Percentiles rank a stretch among this genome's conserved stretches.
Evolutionary conservation across 2,797 vertebrate species (phyloP).

Genomic region (Fistularia commersonii): DNA sequence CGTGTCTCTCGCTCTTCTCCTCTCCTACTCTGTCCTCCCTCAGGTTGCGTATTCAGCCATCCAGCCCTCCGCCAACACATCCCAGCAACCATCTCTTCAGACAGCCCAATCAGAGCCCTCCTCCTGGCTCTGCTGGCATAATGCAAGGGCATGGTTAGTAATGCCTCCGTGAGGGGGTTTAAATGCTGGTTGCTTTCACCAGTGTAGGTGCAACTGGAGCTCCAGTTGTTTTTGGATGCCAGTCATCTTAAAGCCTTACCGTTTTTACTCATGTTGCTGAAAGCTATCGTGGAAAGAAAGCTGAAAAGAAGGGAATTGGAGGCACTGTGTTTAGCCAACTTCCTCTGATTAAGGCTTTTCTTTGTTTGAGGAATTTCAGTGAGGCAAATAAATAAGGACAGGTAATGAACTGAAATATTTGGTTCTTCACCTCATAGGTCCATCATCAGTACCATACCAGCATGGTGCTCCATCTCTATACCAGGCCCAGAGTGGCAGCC

Average conservation of each 20-base stretch:
- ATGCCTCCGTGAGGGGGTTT: background rate
- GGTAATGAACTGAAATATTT: background rate
- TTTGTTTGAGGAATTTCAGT: too few relatives aligned
- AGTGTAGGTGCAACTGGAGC: slow-evolving; percentile 2
- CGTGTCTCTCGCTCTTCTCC: slow-evolving; percentile 37
- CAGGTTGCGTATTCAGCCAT: slow-evolving; percentile 96
- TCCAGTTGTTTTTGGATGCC: too few relatives aligned
- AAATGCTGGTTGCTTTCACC: slow-evolving; percentile 1
- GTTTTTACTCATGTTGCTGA: too few relatives aligned
- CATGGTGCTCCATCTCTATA: slow-evolving; percentile 77
- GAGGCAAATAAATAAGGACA: too few relatives aligned
- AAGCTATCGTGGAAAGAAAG: too few relatives aligned
- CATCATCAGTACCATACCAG: slow-evolving; percentile 86
- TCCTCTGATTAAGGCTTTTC: too few relatives aligned
- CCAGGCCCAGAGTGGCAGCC: slow-evolving; percentile 85
- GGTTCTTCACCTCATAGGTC: slow-evolving; percentile 46
- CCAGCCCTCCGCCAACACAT: slow-evolving; percentile 96
- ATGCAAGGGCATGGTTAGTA: slow-evolving; percentile 88
- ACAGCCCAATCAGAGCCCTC: slow-evolving; percentile 90
- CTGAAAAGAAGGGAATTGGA: too few relatives aligned
- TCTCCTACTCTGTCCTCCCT: slow-evolving; percentile 47
- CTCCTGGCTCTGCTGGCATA: slow-evolving; percentile 83
- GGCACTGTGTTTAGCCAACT: too few relatives aligned
- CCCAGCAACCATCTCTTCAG: slow-evolving; percentile 97
- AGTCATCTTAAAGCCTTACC: too few relatives aligned